Evolutionary conservation across 2,113 vertebrate species (phyloP).

Genomic region (Columbina picui): DNA sequence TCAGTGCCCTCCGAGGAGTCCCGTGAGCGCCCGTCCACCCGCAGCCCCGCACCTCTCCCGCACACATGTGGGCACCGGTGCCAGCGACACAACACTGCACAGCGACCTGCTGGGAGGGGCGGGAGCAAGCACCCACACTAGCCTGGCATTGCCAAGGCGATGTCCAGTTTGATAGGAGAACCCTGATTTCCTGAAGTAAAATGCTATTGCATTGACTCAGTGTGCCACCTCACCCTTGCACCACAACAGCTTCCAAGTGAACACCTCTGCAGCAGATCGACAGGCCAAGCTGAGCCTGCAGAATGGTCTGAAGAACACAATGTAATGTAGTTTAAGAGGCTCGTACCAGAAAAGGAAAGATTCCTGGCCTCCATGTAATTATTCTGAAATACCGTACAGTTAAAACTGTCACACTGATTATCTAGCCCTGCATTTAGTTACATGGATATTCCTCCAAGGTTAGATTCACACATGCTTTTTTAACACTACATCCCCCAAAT

Average conservation of each 20-base stretch:
- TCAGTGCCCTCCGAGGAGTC: fast-evolving
- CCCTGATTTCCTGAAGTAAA: not conserved
- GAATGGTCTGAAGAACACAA: not conserved
- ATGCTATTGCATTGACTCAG: not conserved
- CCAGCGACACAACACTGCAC: not conserved
- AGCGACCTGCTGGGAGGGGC: not conserved
- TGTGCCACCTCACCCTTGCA: not conserved
- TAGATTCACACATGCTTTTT: not conserved
- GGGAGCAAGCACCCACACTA: not conserved
- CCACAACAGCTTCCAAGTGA: not conserved
- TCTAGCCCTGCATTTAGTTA: not conserved
- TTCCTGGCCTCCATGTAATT: not conserved
- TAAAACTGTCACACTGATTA: not conserved
- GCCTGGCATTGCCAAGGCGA: not conserved
- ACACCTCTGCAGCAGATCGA: not conserved
- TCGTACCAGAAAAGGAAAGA: not conserved
- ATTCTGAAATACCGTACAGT: not conserved
- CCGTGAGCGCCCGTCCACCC: fast-evolving
- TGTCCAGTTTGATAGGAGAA: not conserved
- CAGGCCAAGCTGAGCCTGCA: not conserved
- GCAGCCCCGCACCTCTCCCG: fast-evolving
- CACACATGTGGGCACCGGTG: not conserved
- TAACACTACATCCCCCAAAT: not conserved
- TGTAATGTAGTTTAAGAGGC: not conserved
- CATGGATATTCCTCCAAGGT: not conserved